A percentile compares a stretch with the other conserved stretches of the same genome.
Conservation (phyloP, 2,797 vertebrate genomes). For the Moxostoma hubbsi region DNA sequence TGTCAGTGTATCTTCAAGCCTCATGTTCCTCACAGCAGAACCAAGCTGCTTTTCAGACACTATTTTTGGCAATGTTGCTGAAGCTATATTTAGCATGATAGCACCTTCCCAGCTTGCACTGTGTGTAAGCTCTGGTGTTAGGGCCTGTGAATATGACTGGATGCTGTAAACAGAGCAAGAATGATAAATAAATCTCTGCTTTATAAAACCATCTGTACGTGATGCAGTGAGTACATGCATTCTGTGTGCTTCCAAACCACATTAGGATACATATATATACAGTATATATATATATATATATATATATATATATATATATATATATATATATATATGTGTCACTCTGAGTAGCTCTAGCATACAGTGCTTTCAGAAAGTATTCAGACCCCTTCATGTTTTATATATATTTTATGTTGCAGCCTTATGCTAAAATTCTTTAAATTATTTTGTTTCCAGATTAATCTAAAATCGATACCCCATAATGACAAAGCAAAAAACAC, state of each 20-base stretch:
- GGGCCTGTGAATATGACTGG: background rate
- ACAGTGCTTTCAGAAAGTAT: too few species aligned
- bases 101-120: conserved; percentile 6
- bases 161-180: conserved; percentile 1
- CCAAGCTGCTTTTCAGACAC: conserved; percentile 28
- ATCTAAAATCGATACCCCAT: too few species aligned
- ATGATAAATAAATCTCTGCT: background rate
- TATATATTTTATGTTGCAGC: too few species aligned
- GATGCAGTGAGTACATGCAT: background rate
- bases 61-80: conserved; percentile 49
- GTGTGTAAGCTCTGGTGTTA: too few species aligned
- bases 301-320: too few species aligned
- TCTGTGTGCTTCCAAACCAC: background rate
- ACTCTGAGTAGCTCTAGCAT: background rate
- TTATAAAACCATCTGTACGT: conserved; percentile 3
- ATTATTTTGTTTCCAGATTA: too few species aligned
- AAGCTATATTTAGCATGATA: conserved; percentile 37
- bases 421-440: too few species aligned
- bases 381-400: too few species aligned
- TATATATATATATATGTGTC: too few species aligned
- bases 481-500: too few species aligned
- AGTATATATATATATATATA: too few species aligned
- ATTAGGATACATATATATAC: background rate
- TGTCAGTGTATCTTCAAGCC: background rate
- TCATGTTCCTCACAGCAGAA: conserved; percentile 4